These are phyloP conservation scores for Vanessa atalanta DNA, from an alignment of 1,140 invertebrate species.

Conservation along the genomic window DNA sequence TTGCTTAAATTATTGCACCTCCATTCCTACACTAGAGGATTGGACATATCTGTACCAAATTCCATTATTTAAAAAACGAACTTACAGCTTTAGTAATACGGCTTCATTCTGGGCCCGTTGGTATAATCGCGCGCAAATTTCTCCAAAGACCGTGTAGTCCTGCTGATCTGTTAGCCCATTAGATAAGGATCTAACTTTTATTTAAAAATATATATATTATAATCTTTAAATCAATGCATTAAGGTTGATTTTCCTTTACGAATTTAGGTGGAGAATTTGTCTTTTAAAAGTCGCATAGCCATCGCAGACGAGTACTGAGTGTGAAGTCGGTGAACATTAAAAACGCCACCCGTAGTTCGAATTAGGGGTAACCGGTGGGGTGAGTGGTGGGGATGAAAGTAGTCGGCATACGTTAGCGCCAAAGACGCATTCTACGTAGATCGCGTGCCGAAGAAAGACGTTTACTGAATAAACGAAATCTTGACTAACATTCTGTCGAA, in stretches of 20 bases:
- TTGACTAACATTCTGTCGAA: neutral
- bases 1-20: slow-evolving; percentile 80
- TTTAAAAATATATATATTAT: slow-evolving; percentile 41
- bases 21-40: slow-evolving; percentile 57
- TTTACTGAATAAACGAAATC: neutral
- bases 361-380: slow-evolving; percentile 38
- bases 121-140: slow-evolving; percentile 56
- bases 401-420: slow-evolving; percentile 45
- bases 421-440: slow-evolving; percentile 60
- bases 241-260: slow-evolving; percentile 47
- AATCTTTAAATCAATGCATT: slow-evolving; percentile 37
- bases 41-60: slow-evolving; percentile 52
- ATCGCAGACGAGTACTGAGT: slow-evolving; percentile 55
- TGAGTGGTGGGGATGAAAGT: slow-evolving; percentile 49
- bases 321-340: slow-evolving; percentile 64
- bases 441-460: slow-evolving; percentile 44
- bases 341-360: slow-evolving; percentile 56
- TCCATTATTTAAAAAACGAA: slow-evolving; percentile 47
- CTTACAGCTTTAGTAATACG: slow-evolving; percentile 48
- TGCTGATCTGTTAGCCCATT: slow-evolving; percentile 63
- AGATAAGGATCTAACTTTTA: slow-evolving; percentile 67
- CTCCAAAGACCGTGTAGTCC: slow-evolving; percentile 70
- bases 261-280: slow-evolving; percentile 49
- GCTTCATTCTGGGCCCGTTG: slow-evolving; percentile 35
- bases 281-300: slow-evolving; percentile 62